phyloP scores from a whole-genome alignment of 2,113 vertebrate genomes.

The Vidua chalybeata region DNA sequence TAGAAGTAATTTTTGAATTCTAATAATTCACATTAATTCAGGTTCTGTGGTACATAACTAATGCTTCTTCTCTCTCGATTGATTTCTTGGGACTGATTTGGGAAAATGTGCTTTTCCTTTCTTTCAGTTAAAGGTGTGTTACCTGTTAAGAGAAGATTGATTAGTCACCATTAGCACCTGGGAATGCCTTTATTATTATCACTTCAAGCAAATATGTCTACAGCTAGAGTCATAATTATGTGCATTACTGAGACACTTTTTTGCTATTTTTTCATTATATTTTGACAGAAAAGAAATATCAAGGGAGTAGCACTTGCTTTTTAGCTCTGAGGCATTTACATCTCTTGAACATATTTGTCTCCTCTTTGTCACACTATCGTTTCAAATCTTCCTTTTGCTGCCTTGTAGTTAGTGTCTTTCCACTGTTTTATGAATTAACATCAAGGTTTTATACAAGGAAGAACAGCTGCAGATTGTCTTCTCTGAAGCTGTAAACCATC shows the following conservation, averaged over 20 bases:
- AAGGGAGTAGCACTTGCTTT: constrained; percentile 49
- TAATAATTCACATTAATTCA: not conserved
- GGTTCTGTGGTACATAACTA: not conserved
- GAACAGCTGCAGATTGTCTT: not conserved
- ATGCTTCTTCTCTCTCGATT: not conserved
- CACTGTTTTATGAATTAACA: not conserved
- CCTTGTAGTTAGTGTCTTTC: not conserved
- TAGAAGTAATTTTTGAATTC: not conserved
- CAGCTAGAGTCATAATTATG: constrained; percentile 42
- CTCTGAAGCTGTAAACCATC: not conserved
- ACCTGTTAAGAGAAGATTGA: not conserved
- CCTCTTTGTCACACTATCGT: not conserved
- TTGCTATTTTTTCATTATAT: constrained; percentile 50
- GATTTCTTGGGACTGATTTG: not conserved
- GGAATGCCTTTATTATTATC: constrained; percentile 27
- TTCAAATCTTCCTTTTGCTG: constrained; percentile 11
- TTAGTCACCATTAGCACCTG: constrained; percentile 22
- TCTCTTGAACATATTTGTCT: constrained; percentile 19
- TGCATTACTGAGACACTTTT: constrained; percentile 28
- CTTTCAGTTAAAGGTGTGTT: not conserved
- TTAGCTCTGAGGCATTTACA: constrained; percentile 37
- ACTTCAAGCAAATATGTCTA: constrained; percentile 48
- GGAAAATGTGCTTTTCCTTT: not conserved
- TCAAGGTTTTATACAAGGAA: not conserved
- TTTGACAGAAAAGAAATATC: constrained; percentile 60